phyloP scores from a whole-genome alignment of 2,888 invertebrate genomes.

The Hetaerina titia region DNA sequence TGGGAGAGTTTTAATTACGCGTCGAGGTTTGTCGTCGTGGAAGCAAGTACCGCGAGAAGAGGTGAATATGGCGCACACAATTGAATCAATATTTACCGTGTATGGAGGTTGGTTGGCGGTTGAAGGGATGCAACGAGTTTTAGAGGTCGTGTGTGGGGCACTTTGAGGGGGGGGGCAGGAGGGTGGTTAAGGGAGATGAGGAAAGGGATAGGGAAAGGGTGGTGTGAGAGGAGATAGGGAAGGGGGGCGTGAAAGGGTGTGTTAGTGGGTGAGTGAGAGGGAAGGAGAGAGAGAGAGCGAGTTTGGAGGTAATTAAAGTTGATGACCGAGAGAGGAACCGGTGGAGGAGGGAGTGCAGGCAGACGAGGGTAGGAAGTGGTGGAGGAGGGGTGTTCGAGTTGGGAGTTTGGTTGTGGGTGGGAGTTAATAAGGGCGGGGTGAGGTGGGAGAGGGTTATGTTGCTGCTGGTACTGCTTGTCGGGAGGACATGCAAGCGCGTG shows the following conservation, averaged over 20 bases:
- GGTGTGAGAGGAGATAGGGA: not conserved
- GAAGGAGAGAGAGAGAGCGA: not conserved
- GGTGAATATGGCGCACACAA: not conserved
- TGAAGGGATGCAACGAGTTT: not conserved
- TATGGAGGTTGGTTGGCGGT: not conserved
- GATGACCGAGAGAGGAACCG: not conserved
- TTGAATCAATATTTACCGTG: constrained; percentile 4
- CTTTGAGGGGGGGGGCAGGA: not conserved
- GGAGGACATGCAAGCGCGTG: constrained; percentile 20
- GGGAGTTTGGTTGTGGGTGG: not conserved
- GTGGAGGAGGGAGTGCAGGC: not conserved
- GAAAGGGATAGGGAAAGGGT: not conserved
- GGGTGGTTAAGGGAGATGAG: not conserved
- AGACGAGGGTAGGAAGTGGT: not conserved
- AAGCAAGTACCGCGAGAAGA: not conserved
- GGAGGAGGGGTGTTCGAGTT: not conserved
- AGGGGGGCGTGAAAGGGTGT: not conserved
- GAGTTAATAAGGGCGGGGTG: too few species aligned
- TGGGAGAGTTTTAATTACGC: too few species aligned
- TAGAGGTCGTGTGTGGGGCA: not conserved
- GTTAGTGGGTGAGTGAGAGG: not conserved
- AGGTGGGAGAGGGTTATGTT: too few species aligned
- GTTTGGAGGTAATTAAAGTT: not conserved
- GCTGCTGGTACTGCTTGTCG: not conserved
- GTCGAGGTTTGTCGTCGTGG: too few species aligned